These are phyloP conservation scores for Plecotus auritus DNA, from an alignment of 2,113 vertebrate species.

Conservation along the genomic window DNA sequence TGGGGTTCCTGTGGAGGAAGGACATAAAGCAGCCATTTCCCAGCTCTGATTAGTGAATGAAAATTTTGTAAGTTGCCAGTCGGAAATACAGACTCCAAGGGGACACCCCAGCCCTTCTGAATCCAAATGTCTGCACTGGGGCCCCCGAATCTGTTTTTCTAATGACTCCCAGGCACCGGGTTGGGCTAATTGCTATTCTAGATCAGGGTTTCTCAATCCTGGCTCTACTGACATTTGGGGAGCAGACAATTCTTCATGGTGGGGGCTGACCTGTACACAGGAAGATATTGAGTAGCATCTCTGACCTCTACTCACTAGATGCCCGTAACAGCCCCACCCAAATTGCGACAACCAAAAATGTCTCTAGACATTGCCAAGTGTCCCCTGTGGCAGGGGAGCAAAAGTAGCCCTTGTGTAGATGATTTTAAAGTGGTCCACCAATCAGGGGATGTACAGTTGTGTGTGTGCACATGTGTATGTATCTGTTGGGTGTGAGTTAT, in stretches of 20 bases:
- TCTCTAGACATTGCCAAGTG: neutral
- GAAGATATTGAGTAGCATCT: too few relatives aligned
- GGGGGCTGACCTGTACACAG: accelerated
- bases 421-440: neutral
- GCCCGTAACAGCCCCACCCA: neutral
- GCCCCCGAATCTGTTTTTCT: neutral
- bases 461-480: neutral
- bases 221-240: neutral
- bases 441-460: neutral
- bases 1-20: neutral
- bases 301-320: neutral
- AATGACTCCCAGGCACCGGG: neutral
- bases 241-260: accelerated
- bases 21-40: neutral
- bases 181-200: neutral
- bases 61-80: neutral
- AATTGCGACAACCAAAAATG: neutral
- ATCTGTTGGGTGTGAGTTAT: neutral
- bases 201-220: neutral
- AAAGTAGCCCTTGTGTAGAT: too few relatives aligned
- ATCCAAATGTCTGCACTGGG: neutral
- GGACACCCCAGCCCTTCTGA: neutral
- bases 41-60: neutral
- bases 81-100: neutral
- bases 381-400: neutral